Base-by-base conservation (phyloP, 2,113 vertebrate species). In the Oncorhynchus masou region DNA sequence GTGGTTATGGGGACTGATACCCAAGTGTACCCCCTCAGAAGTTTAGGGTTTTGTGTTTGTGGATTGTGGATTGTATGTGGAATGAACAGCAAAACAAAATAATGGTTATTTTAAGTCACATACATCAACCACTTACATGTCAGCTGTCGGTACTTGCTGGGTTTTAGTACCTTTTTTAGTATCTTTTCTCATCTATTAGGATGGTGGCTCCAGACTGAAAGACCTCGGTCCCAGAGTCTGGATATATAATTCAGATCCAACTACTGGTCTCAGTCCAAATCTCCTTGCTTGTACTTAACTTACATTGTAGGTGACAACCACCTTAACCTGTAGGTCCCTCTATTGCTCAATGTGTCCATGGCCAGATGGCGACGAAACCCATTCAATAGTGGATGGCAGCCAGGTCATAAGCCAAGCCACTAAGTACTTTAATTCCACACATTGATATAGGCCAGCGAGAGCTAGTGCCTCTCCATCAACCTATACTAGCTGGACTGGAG, bases 401-500 rank as follows among this genome's bases (percentile, higher is more conserved):
- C 74, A 60, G 67, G 45, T 68, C 59, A 62, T 62, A 67, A 29
- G 65, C 25, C 68, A 20, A 76, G 20, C 68, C 49, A 24, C 34
- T 45, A 76, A 76, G 68, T 20, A 60, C 27, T 70, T 27, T 62
- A 70, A 39, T 70, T 54, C n/a, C 20, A 15, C 29, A 39, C 22
- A 70, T 70, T 70, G 67, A 57, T 75, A 57, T 31, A 8, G 20
- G 20, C 19, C 34, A 31, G 45, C 5, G 34, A 70, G 68, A 70
- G 20, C 9, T 51, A 77, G 25, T 66, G 49, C 29, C 62, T 24
- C 27, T 24, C 64, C n/a, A 73, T 66, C 76, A 60, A 29, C 68
- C 74, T 66, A 68, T 27, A 59, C 60, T 74, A 54, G 48, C 64
- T 68, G 39, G 45, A 49, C 22, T 48, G 54, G 59, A 54, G 74